Evolutionary conservation across 2,797 vertebrate genomes (phyloP).

Genomic region (Amblyraja radiata): DNA sequence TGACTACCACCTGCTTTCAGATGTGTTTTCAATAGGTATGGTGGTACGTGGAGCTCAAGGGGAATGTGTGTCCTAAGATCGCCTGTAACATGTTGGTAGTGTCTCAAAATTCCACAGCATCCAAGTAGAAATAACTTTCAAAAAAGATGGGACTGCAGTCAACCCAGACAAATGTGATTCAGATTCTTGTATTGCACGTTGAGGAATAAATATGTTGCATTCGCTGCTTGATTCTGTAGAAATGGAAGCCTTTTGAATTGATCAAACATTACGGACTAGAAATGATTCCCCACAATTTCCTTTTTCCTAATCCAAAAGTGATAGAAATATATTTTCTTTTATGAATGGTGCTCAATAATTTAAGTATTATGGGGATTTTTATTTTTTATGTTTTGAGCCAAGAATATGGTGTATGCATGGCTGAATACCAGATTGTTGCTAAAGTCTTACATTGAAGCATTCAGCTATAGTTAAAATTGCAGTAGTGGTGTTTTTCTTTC

Average conservation of each 20-base stretch:
- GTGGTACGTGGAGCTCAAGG: not conserved
- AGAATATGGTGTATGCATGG: slow-evolving; percentile 36
- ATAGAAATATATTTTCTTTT: slow-evolving; percentile 34
- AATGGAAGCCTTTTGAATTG: not conserved
- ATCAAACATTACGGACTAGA: slow-evolving; percentile 9
- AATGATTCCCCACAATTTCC: not conserved
- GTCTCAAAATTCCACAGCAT: slow-evolving; percentile 3
- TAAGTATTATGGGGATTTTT: slow-evolving; percentile 23
- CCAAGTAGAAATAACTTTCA: not conserved
- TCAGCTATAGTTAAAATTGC: slow-evolving; percentile 12
- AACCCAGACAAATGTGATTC: slow-evolving; percentile 26
- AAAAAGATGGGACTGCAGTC: not conserved
- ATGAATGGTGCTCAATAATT: slow-evolving; percentile 37
- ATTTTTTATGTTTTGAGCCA: slow-evolving; percentile 29
- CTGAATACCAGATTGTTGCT: slow-evolving; percentile 34
- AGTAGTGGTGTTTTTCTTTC: slow-evolving; percentile 23
- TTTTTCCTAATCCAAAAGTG: slow-evolving; percentile 25
- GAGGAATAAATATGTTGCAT: slow-evolving; percentile 11
- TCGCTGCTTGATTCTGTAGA: not conserved
- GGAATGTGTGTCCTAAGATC: not conserved
- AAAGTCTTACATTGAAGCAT: slow-evolving; percentile 37
- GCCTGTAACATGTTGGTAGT: not conserved
- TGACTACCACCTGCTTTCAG: not conserved
- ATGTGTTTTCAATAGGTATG: not conserved
- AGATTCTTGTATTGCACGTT: slow-evolving; percentile 34